Evolutionary conservation across 1,140 invertebrate species (phyloP), one percentile per base, ranked within the genome.

Genomic region (Saccostrea echinata): DNA sequence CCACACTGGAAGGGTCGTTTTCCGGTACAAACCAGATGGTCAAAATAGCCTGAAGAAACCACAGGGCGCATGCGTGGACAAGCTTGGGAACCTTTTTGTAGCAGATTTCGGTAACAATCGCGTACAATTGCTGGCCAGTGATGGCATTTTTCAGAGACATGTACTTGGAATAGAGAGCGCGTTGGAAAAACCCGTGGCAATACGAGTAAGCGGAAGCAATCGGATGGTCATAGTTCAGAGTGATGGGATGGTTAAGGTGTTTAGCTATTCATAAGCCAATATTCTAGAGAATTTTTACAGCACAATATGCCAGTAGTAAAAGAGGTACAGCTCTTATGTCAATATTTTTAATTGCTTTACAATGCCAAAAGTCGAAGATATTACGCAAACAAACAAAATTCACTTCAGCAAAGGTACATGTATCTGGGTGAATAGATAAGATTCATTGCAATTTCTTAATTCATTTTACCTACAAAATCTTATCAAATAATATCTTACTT

Each of bases 191-290:
- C 93, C 93, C 1, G 92, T 93, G 33, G 92, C 93, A 43, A 90
- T 94, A 9, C 76, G 89, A 51, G 91, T 94, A 35, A 94, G 90
- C 27, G 88, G 85, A 21, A 89, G 87, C 35, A 92, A 91, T 84
- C 89, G 92, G 80, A 88, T 94, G 86, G 90, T 93, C 16, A 89
- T 94, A n/a, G 91, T 94, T 61, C 92, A 94, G 88, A 92, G 90
- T 53, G 93, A 93, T 55, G 93, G 93, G 1, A 93, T 93, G 91
- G 93, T 93, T n/a, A 93, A 93, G 82, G 91, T 93, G 24, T 91
- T 92, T 84, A 93, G 89, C 21, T 92, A 93, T 53, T 91, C 90
- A 30, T 90, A 88, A 85, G 61, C 11, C 24, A 33, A 61, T 21
- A 21, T 61, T 3, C 13, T 1, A 76, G 0, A 76, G 33, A 13